These are phyloP conservation scores for Rhombomys opimus DNA, from an alignment of 2,113 vertebrate genomes.

Conservation along the genomic window DNA sequence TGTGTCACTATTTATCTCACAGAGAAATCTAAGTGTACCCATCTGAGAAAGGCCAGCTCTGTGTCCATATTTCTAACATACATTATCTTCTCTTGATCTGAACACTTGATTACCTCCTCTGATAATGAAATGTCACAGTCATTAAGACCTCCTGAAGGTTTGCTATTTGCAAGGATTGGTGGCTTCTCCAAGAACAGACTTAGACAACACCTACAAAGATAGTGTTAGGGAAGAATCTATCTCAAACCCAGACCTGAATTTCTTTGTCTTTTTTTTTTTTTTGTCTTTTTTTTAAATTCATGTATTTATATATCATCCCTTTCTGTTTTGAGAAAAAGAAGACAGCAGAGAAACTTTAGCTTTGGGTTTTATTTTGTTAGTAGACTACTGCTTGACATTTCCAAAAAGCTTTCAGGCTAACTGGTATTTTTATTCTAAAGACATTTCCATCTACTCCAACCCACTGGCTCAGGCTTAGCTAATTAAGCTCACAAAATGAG, in stretches of 20 bases:
- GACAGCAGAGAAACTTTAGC: neutral
- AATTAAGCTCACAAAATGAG: constrained; percentile 87
- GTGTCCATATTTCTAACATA: neutral
- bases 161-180: neutral
- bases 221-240: neutral
- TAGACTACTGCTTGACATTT: constrained; percentile 64
- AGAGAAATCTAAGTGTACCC: neutral
- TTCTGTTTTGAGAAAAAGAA: neutral
- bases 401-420: constrained; percentile 78
- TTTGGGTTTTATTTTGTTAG: neutral
- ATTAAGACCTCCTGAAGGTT: neutral
- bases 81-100: constrained; percentile 18
- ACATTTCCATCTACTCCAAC: constrained; percentile 78
- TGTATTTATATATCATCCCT: neutral
- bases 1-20: neutral
- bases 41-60: neutral
- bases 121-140: constrained; percentile 9
- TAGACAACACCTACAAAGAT: neutral
- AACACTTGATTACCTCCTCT: neutral
- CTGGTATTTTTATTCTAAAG: constrained; percentile 81
- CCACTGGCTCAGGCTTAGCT: constrained; percentile 84
- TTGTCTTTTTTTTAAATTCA: neutral
- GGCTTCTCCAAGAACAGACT: constrained; percentile 23
- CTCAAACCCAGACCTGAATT: neutral
- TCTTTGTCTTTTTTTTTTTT: neutral